phyloP scores from a whole-genome alignment of 1,140 invertebrate species.

The Pteromalus puparum region DNA sequence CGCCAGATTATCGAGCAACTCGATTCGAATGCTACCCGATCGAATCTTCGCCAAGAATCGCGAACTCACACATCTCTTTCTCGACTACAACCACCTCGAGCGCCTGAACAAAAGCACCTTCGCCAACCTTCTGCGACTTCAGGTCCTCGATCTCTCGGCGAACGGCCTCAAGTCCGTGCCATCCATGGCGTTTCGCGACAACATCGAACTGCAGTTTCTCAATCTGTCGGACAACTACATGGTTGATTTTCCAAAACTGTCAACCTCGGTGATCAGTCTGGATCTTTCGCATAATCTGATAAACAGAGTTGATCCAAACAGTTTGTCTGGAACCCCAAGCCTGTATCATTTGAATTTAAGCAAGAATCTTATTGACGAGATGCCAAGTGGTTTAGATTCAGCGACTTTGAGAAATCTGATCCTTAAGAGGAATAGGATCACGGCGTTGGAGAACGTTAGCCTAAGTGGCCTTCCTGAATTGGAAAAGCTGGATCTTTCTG shows the following conservation, averaged over 20 bases:
- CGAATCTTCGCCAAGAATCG: slow-evolving; percentile 79
- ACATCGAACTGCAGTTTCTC: slow-evolving; percentile 76
- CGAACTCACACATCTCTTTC: slow-evolving; percentile 77
- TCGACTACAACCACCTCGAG: slow-evolving; percentile 80
- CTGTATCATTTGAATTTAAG: slow-evolving; percentile 77
- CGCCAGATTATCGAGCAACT: slow-evolving; percentile 78
- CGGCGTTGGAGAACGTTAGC: slow-evolving; percentile 56
- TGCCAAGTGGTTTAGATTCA: slow-evolving; percentile 60
- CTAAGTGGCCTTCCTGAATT: slow-evolving; percentile 62
- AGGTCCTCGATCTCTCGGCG: slow-evolving; percentile 79
- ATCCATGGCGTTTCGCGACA: slow-evolving; percentile 75
- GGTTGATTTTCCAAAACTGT: slow-evolving; percentile 59
- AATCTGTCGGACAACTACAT: slow-evolving; percentile 81
- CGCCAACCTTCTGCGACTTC: slow-evolving; percentile 69
- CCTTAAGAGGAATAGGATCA: slow-evolving; percentile 63
- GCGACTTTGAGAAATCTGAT: slow-evolving; percentile 59
- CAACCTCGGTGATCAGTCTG: slow-evolving; percentile 63
- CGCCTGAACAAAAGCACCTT: slow-evolving; percentile 72
- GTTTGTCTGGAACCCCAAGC: slow-evolving; percentile 75
- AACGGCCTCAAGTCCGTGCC: slow-evolving; percentile 78
- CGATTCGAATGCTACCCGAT: slow-evolving; percentile 75
- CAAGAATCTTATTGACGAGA: slow-evolving; percentile 62
- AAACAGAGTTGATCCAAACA: slow-evolving; percentile 74
- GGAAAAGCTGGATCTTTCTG: slow-evolving; percentile 66
- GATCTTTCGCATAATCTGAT: slow-evolving; percentile 82